Base-by-base conservation (phyloP, 2,797 vertebrate genomes). In the Prunella strophiata region DNA sequence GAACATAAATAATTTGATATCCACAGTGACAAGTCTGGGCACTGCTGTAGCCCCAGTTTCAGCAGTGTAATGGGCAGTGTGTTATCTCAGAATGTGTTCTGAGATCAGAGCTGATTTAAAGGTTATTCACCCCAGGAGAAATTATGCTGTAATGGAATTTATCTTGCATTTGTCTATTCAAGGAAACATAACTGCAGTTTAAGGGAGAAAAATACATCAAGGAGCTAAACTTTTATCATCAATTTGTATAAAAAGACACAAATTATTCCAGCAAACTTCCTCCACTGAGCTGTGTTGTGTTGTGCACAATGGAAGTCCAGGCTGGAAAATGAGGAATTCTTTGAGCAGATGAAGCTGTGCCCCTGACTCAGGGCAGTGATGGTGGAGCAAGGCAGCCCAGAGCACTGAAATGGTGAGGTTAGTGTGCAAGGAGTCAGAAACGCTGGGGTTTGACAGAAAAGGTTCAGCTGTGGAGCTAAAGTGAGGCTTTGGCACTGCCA, bases 71-170 rank as follows among this genome's bases (percentile, higher is more conserved):
- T 91, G 94, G 96, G 80, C 95, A 96, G 95, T 75, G 40, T 90
- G 87, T 94, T 94, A 95, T 96, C 94, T 96, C 55, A 1, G 89
- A 93, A 94, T 93, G 84, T 63, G 81, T 73, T 94, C 51, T 15
- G 93, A 96, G 95, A 96, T 94, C 94, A 78, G 75, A 89, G 83
- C 94, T 91, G 93, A 95, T 96, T 94, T 94, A 96, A 96, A 96
- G 94, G 94, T 96, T 96, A 94, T 94, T 95, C 93, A 89, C 93
- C 93, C 76, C 59, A 32, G 88, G 95, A 96, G 86, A 81, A 94
- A 94, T 94, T 92, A 57, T 81, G 86, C 81, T 84, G 93, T 97
- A 96, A 97, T 97, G 96, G 92, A 96, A 94, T 96, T 96, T 97
- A 94, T 94, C 94, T 95, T 89, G 89, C 85, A 78, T 95, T 92